A percentile compares a stretch with the other conserved stretches of the same genome.
Evolutionary conservation across 2,888 invertebrate genomes (phyloP).

Genomic region (Carcina quercana): DNA sequence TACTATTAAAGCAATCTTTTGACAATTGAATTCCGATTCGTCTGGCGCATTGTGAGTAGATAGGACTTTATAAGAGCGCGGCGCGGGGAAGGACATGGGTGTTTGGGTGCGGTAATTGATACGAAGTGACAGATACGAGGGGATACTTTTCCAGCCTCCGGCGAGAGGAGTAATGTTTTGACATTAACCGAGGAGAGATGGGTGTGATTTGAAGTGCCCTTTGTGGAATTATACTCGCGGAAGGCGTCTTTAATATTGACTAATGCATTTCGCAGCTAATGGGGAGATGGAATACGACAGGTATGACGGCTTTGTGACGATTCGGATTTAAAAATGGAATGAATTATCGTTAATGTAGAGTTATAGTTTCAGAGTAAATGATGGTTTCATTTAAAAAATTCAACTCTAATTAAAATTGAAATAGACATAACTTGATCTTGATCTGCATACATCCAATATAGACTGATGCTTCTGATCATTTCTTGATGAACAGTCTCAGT

Average conservation of each 20-base stretch:
- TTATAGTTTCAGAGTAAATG: no score
- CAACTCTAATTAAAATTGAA: no score
- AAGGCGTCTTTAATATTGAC: slow-evolving; percentile 71
- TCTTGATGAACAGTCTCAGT: no score
- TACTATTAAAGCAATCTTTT: slow-evolving; percentile 68
- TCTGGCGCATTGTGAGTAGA: slow-evolving; percentile 45
- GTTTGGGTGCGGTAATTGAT: slow-evolving; percentile 74
- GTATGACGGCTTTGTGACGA: slow-evolving; percentile 51
- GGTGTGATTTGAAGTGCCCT: slow-evolving; percentile 75
- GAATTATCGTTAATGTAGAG: no score
- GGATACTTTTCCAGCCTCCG: slow-evolving; percentile 61
- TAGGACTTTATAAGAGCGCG: slow-evolving; percentile 49
- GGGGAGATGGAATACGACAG: slow-evolving; percentile 63
- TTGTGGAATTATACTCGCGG: slow-evolving; percentile 72
- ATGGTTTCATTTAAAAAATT: no score
- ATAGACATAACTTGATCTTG: no score
- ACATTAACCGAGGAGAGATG: slow-evolving; percentile 68
- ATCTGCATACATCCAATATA: no score
- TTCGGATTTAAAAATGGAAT: slow-evolving; percentile 16
- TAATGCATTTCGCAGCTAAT: slow-evolving; percentile 70
- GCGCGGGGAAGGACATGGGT: slow-evolving; percentile 44
- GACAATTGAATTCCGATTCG: slow-evolving; percentile 71
- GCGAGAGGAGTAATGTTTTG: slow-evolving; percentile 66
- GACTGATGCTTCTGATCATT: no score
- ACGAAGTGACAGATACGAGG: slow-evolving; percentile 69